Base-by-base conservation (phyloP, 2,797 vertebrate genomes). In the Cirrhinus molitorella region DNA sequence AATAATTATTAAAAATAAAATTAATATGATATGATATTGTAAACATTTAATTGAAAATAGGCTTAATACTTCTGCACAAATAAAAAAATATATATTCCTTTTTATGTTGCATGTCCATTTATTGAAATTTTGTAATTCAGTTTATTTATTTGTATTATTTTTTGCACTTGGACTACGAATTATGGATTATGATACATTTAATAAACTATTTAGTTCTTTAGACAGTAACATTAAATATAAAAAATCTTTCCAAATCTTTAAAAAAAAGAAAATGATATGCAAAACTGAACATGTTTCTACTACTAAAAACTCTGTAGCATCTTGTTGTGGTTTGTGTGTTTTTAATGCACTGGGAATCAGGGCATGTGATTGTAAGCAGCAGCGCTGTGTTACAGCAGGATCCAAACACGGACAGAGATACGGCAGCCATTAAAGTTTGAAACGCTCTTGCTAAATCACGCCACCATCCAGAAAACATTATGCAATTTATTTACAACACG, bases 381-480 rank as follows among this genome's bases (percentile, higher is more conserved):
- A 12, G 31, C 5, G 12, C 34, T 47, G 78, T 59, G 7, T 80
- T 28, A 19, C 53, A 23, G 11, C 13, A 31, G 11, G 17, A 80
- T 67, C 51, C 49, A 21, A 37, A 53, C 79, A 72, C 13, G 4
- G 14, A 59, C 53, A 63, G 28, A 73, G 21, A 81, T 25, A 25
- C 13, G 0, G 16, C 45, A 37, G 28, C 55, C 68, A 73, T 81
- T 71, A 73, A 81, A 92, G 91, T 93, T 93, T 92, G 49, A 94
- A 94, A 92, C 90, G 89, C 89, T 91, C 89, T 92, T 21, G 21
- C 21, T n/a, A 57, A 75, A 75, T 75, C 72, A 61, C 37, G 5
- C 45, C 23, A 5, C 31, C 74, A 61, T 61, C 55, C 74, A 25
- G 55, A 45, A 61, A 31, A 25, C 28, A 73, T 73, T 17, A 73